phyloP scores from a whole-genome alignment of 2,113 vertebrate genomes.

The Nipponia nippon region DNA sequence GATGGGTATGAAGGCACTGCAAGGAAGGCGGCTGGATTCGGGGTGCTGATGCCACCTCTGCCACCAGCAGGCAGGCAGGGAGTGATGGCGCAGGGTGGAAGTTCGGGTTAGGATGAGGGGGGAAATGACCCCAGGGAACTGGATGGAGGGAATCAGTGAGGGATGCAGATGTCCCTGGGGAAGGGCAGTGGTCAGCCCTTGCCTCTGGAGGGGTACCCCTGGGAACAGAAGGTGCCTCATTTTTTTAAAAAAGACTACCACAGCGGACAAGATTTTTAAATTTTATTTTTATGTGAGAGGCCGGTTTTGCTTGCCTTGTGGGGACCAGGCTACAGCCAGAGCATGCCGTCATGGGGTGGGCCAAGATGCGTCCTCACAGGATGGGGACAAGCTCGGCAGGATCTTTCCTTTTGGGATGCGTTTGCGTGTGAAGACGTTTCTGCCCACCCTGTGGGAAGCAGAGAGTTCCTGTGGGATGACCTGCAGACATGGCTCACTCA shows the following conservation, averaged over 20 bases:
- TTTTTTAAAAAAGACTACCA: background rate
- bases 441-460: slow-evolving; percentile 15
- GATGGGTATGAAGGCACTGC: background rate
- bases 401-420: background rate
- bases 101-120: background rate
- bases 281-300: background rate
- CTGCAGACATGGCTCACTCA: accelerated
- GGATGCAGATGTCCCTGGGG: background rate
- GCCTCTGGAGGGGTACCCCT: accelerated
- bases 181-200: background rate
- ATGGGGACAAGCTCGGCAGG: background rate
- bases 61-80: accelerated
- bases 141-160: no score
- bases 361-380: background rate
- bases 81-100: background rate
- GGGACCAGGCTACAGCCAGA: background rate
- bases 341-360: background rate
- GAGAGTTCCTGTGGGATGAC: background rate
- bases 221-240: background rate
- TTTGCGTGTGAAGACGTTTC: background rate
- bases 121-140: background rate
- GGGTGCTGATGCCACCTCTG: background rate
- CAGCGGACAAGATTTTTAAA: background rate
- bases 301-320: background rate
- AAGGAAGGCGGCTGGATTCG: background rate